Percentiles rank a stretch among this genome's conserved stretches.
Evolutionary conservation across 2,888 invertebrate genomes (phyloP).

Genomic region (Rhamnusium bicolor): DNA sequence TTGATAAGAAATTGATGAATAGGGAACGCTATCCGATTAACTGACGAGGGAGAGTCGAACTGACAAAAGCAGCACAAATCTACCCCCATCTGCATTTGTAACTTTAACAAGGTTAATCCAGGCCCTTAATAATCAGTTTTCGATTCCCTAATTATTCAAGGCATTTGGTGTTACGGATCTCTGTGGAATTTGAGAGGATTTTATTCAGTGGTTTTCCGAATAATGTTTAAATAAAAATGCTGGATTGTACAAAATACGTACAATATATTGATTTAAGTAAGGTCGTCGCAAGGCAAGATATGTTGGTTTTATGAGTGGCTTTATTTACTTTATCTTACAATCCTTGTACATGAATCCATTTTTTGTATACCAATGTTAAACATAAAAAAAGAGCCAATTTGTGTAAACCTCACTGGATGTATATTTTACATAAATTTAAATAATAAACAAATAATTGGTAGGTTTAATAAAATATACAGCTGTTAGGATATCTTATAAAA

Average conservation of each 20-base stretch:
- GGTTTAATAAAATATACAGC: no score
- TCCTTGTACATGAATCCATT: neutral
- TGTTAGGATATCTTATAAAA: no score
- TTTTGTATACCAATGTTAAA: neutral
- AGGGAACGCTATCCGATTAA: slow-evolving; percentile 62
- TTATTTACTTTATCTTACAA: neutral
- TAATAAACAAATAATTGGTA: no score
- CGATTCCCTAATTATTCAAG: slow-evolving; percentile 62
- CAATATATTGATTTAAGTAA: neutral
- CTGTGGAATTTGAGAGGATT: slow-evolving; percentile 11
- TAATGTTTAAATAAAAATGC: neutral
- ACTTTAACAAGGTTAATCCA: slow-evolving; percentile 58
- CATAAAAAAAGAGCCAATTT: neutral
- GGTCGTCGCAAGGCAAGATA: neutral
- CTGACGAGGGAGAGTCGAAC: slow-evolving; percentile 59
- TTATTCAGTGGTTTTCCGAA: neutral
- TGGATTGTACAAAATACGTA: neutral
- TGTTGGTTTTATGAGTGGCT: no score
- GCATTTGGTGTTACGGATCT: slow-evolving; percentile 42
- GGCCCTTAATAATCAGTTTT: slow-evolving; percentile 62
- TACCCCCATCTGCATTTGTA: slow-evolving; percentile 63
- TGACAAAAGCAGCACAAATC: slow-evolving; percentile 60
- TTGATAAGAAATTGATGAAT: slow-evolving; percentile 62
- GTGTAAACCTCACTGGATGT: no score
- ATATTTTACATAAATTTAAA: no score